Percentiles rank a stretch among this genome's conserved stretches.
These are phyloP conservation scores for Psylliodes chrysocephalus DNA, from an alignment of 2,888 invertebrate genomes.

Conservation along the genomic window DNA sequence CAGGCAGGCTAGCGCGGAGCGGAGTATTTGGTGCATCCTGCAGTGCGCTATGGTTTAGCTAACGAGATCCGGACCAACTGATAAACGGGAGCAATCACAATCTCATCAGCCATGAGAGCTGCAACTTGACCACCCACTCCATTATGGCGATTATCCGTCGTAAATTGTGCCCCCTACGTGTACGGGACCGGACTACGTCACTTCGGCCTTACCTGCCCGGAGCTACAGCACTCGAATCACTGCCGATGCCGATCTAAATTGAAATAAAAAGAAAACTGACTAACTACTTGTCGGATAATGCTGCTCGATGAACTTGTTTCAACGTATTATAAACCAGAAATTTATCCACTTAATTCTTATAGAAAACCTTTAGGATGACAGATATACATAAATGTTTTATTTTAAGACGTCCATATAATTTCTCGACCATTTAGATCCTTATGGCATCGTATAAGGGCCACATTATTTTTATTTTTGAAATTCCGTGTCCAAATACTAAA, in stretches of 20 bases:
- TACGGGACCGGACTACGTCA: conserved; percentile 7
- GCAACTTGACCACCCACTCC: conserved; percentile 59
- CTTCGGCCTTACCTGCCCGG: conserved; percentile 19
- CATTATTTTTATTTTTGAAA: too few relatives aligned
- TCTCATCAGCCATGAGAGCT: conserved; percentile 62
- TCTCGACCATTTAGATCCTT: too few relatives aligned
- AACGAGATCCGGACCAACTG: conserved; percentile 56
- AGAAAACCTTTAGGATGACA: too few relatives aligned
- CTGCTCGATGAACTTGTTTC: background rate
- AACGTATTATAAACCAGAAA: too few relatives aligned
- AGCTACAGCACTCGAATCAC: conserved; percentile 16
- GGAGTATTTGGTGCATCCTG: conserved; percentile 48
- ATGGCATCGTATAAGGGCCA: too few relatives aligned
- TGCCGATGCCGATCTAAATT: conserved; percentile 4
- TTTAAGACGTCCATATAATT: too few relatives aligned
- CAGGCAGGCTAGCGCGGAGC: conserved; percentile 21
- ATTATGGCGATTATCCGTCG: conserved; percentile 53
- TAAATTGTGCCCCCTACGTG: conserved; percentile 42
- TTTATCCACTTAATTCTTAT: too few relatives aligned
- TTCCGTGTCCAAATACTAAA: too few relatives aligned
- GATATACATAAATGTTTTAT: too few relatives aligned
- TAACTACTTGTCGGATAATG: background rate
- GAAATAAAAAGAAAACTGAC: background rate
- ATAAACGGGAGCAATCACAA: conserved; percentile 62
- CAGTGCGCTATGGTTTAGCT: conserved; percentile 54